phyloP scores from a whole-genome alignment of 2,113 vertebrate species.

The Sorex araneus region DNA sequence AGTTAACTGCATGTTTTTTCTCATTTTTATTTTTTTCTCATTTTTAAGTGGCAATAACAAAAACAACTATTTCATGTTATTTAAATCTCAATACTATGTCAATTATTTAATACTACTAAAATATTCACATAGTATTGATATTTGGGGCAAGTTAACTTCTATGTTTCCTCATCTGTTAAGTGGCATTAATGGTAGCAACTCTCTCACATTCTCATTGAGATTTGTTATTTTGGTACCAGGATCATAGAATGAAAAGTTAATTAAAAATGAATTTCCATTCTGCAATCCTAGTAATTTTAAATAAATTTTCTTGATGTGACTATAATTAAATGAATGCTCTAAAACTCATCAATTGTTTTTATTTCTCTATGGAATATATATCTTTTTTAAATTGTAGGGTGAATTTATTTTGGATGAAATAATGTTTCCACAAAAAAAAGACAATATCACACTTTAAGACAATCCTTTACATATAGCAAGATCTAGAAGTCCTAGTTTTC shows the following conservation, averaged over 20 bases:
- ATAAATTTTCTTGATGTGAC: background rate
- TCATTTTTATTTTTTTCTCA: too few species aligned
- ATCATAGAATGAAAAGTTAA: background rate
- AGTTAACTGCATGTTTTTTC: too few species aligned
- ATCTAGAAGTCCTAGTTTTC: background rate
- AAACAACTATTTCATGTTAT: too few species aligned
- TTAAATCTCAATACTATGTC: too few species aligned
- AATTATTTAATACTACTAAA: too few species aligned
- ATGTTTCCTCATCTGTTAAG: background rate
- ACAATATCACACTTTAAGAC: background rate
- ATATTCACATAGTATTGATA: too few species aligned
- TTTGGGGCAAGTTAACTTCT: background rate
- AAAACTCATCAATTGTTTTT: background rate
- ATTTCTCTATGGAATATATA: background rate
- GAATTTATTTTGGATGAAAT: background rate
- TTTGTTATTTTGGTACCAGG: background rate
- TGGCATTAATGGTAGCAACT: background rate
- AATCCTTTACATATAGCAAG: background rate
- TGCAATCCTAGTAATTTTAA: background rate
- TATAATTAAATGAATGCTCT: background rate
- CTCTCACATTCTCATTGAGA: background rate
- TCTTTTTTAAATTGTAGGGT: background rate
- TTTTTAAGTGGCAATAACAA: too few species aligned
- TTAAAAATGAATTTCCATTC: background rate
- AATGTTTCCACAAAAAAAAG: background rate